Evolutionary conservation across 2,113 vertebrate species (phyloP).

Genomic region (Amphilophus citrinellus): DNA sequence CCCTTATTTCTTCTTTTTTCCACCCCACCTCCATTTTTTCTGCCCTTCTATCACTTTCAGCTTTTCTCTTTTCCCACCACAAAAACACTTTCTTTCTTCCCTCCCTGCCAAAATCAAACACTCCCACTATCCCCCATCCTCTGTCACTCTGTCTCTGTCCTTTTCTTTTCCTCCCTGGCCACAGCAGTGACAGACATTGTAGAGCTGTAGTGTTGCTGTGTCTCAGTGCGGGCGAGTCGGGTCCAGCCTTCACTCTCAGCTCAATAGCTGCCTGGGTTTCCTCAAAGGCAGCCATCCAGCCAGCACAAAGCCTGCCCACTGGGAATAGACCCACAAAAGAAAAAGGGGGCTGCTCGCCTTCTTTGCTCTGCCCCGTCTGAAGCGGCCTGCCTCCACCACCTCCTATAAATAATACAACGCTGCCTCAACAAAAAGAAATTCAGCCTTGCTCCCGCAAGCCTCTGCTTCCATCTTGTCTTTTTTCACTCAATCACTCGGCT

Average conservation of each 20-base stretch:
- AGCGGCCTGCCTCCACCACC: slow-evolving; percentile 70
- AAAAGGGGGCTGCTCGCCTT: slow-evolving; percentile 59
- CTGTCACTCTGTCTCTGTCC: slow-evolving; percentile 45
- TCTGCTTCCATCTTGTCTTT: slow-evolving; percentile 44
- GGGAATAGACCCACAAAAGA: slow-evolving; percentile 77
- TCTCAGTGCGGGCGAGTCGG: slow-evolving; percentile 49
- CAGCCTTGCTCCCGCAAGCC: slow-evolving; percentile 45
- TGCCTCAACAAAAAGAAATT: slow-evolving; percentile 64
- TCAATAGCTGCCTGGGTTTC: slow-evolving; percentile 68
- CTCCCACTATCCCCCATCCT: slow-evolving; percentile 50
- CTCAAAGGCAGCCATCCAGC: slow-evolving; percentile 74
- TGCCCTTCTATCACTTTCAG: slow-evolving; percentile 43
- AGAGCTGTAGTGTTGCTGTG: slow-evolving; percentile 45
- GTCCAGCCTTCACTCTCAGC: slow-evolving; percentile 62
- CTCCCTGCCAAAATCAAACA: slow-evolving; percentile 63
- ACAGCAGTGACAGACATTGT: slow-evolving; percentile 70
- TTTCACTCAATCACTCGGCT: background rate
- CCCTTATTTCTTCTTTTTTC: slow-evolving; percentile 16
- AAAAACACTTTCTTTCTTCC: slow-evolving; percentile 46
- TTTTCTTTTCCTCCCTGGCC: slow-evolving; percentile 53
- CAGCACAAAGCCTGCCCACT: slow-evolving; percentile 77
- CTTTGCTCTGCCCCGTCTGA: slow-evolving; percentile 64
- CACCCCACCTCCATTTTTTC: slow-evolving; percentile 38
- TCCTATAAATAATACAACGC: slow-evolving; percentile 79
- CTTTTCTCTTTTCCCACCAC: slow-evolving; percentile 43